Evolutionary conservation across 2,888 invertebrate genomes (phyloP), one percentile per base, ranked within the genome.

Genomic region (Melolontha melolontha): DNA sequence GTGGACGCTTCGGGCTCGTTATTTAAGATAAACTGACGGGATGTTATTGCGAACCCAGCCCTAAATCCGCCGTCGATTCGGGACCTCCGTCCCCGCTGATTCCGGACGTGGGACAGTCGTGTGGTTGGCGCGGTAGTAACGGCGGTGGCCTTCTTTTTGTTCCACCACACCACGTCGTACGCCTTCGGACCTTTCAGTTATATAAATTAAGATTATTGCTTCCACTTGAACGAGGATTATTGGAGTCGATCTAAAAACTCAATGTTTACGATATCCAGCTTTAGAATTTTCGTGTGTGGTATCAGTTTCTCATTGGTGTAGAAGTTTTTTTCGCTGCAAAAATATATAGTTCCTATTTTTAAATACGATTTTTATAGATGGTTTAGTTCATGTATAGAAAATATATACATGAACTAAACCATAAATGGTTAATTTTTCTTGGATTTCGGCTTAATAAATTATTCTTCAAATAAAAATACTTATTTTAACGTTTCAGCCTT

Each of bases 11-110:
- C 41, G 49, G 57, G 59, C 49, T 57, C 66, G 59, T 66, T 66
- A 66, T 59, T 66, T 59, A 66, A 59, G 66, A 66, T 66, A 66
- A 66, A 66, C 59, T 66, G 64, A 65, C 64, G 44, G 42, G 51
- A 40, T 41, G 64, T 65, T 65, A 65, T 65, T 65, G 64, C 54
- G 52, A 65, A 44, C 42, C 54, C 40, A 54, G 64, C 29, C 44
- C 54, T 51, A 65, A 65, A 65, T 65, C 64, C 64, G 51, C 64
- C 51, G 51, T 54, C 64, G 64, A 65, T 65, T 65, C 63, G 22
- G 50, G 10, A 5, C 27, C 17, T 14, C 8, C 51, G 8, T 14
- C 51, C 27, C 14, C 34, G 29, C 51, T 12, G 14, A 29, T 52
- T 52, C 34, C 12, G 11, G 12, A 12, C 14, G n/a, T 52, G n/a